These are phyloP conservation scores for Theonella swinhoei DNA, from an alignment of 37 sponge, comb jelly and placozoan genomes.

Conservation along the genomic window DNA sequence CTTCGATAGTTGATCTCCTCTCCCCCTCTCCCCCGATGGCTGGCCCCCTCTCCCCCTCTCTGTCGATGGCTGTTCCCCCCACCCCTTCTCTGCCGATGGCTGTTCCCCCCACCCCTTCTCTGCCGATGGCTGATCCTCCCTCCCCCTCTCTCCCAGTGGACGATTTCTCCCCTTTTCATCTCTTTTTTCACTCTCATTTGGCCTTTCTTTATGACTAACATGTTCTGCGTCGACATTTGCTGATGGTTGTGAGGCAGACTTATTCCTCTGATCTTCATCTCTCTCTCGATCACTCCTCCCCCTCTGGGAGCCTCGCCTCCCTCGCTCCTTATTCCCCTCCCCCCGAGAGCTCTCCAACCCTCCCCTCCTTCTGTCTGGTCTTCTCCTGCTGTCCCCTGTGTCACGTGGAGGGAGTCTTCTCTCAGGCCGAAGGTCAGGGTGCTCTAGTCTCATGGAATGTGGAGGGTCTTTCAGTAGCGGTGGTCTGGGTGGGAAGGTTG, in stretches of 20 bases:
- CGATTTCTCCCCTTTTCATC: constrained; percentile 9
- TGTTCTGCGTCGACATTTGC: background rate
- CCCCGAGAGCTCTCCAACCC: background rate
- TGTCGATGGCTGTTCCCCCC: background rate
- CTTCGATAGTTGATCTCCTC: background rate
- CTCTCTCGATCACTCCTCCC: background rate
- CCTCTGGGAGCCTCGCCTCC: background rate
- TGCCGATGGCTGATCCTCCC: background rate
- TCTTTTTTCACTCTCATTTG: background rate
- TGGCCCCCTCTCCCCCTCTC: background rate
- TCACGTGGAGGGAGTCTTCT: background rate
- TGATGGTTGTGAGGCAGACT: too few relatives aligned
- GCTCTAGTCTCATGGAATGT: background rate
- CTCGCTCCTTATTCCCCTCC: background rate
- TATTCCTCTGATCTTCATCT: background rate
- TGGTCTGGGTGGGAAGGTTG: background rate
- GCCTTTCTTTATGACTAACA: background rate
- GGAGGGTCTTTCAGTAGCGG: background rate
- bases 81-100: constrained; percentile 7
- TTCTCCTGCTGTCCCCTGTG: background rate
- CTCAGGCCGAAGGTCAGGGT: background rate
- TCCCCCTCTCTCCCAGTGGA: constrained; percentile 6
- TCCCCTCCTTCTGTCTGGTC: background rate
- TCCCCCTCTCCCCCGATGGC: background rate
- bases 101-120: constrained; percentile 6